Percentiles rank a stretch among this genome's conserved stretches.
Evolutionary conservation across 2,797 vertebrate genomes (phyloP).

Genomic region (Paguma larvata): DNA sequence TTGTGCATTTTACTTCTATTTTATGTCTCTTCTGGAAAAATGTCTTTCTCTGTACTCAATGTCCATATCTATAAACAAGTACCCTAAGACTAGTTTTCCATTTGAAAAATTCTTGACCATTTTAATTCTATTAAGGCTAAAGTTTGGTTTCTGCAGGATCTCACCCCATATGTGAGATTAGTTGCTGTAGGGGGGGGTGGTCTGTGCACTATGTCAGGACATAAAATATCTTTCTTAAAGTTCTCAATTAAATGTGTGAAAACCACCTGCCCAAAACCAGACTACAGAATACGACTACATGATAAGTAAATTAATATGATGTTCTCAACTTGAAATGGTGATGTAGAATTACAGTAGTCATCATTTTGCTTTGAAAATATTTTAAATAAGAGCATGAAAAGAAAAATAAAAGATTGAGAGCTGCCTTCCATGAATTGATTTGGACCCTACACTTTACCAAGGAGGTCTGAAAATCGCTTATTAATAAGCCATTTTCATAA

Average conservation of each 20-base stretch:
- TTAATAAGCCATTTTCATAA: constrained; percentile 24
- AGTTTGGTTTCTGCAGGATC: neutral
- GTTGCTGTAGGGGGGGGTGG: neutral
- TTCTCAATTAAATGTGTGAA: neutral
- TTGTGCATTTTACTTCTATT: neutral
- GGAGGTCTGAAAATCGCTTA: neutral
- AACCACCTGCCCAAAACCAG: neutral
- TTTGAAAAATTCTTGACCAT: neutral
- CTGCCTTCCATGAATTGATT: neutral
- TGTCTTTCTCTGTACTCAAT: neutral
- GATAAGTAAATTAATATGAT: neutral
- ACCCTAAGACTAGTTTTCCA: neutral
- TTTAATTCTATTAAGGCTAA: neutral
- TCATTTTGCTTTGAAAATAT: constrained; percentile 58
- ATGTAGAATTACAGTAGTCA: neutral
- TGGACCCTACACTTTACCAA: neutral
- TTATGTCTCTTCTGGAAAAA: neutral
- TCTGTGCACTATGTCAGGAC: neutral
- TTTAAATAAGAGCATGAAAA: constrained; percentile 4
- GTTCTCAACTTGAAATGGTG: neutral
- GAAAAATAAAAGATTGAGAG: neutral
- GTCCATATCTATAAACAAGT: neutral
- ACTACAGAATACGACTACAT: neutral
- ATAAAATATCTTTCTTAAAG: neutral
- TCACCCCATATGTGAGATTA: neutral